Evolutionary conservation across 2,113 vertebrate species (phyloP), one percentile per base, ranked within the genome.

Genomic region (Emydura subglobosa): DNA sequence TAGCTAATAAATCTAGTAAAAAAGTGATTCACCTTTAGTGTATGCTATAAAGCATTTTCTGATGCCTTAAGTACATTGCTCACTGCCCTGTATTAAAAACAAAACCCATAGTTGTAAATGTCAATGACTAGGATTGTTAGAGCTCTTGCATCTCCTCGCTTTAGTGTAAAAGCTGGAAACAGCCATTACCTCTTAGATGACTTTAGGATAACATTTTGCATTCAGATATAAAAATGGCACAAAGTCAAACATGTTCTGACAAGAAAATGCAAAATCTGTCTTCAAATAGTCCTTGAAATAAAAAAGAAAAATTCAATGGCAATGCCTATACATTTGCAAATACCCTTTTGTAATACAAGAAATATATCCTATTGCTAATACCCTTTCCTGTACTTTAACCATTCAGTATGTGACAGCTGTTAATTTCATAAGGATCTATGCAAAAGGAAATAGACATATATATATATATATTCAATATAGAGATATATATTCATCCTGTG

Each of bases 31-130:
- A 98, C 98, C 98, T 98, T 98, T 98, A 98, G 96, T 97, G 94
- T 97, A 94, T 96, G 96, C 97, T 92, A 97, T 98, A 98, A 98
- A 98, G 89, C 96, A 98, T 98, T 96, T 98, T 98, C 96, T 97
- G 97, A 97, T 98, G 98, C 98, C 98, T 98, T 98, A 98, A 98
- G 97, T 98, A 97, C 96, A 98, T 98, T 98, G 98, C 97, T 98
- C 97, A 98, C 94, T 98, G 98, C 97, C 97, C 98, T 98, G 96
- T 97, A 98, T 98, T 98, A 98, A 98, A 98, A 98, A 98, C 98
- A 98, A 98, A 98, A 97, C 95, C 95, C 95, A 96, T 94, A 97
- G 97, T 97, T 98, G 98, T 98, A 98, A 98, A 98, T 98, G 98
- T 98, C 98, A 98, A 97, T 98, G 98, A 97, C 98, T 98, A 97